A percentile compares a stretch with the other conserved stretches of the same genome.
Conservation (phyloP, 2,888 invertebrate genomes). For the Palloptera scutellata region DNA sequence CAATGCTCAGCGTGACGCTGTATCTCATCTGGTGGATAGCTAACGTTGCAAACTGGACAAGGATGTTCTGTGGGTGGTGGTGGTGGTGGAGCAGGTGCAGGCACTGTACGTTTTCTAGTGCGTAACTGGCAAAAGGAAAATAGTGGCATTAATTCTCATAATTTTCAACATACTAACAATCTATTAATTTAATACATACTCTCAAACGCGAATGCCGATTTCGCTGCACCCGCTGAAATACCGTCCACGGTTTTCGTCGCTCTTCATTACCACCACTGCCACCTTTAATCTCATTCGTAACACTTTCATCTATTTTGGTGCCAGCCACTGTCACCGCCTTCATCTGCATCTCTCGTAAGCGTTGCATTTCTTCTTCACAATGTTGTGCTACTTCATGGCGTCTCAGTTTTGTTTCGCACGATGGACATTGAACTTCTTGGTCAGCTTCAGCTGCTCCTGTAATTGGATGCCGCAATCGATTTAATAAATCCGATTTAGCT, state of each 20-base stretch:
- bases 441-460: constrained; percentile 38
- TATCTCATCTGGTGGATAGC: constrained; percentile 74
- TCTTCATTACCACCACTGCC: constrained; percentile 15
- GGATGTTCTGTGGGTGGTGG: constrained; percentile 67
- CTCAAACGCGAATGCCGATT: constrained; percentile 76
- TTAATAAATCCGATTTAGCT: constrained; percentile 22
- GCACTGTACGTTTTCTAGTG: constrained; percentile 69
- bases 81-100: constrained; percentile 33
- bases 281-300: constrained; percentile 2
- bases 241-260: constrained; percentile 69
- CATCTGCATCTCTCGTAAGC: constrained; percentile 62
- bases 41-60: constrained; percentile 85
- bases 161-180: constrained; percentile 14
- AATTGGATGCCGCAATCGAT: constrained; percentile 35
- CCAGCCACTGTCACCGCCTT: constrained; percentile 14
- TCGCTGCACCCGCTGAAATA: constrained; percentile 76
- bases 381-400: constrained; percentile 86
- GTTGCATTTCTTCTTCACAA: constrained; percentile 80
- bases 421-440: constrained; percentile 76
- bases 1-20: constrained; percentile 78
- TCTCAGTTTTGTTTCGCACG: constrained; percentile 85
- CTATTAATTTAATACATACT: constrained; percentile 49
- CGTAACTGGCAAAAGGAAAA: constrained; percentile 63
- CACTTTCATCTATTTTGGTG: neutral
- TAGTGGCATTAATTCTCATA: neutral